Evolutionary conservation across 1,140 invertebrate species (phyloP).

Genomic region (Copidosoma floridanum): DNA sequence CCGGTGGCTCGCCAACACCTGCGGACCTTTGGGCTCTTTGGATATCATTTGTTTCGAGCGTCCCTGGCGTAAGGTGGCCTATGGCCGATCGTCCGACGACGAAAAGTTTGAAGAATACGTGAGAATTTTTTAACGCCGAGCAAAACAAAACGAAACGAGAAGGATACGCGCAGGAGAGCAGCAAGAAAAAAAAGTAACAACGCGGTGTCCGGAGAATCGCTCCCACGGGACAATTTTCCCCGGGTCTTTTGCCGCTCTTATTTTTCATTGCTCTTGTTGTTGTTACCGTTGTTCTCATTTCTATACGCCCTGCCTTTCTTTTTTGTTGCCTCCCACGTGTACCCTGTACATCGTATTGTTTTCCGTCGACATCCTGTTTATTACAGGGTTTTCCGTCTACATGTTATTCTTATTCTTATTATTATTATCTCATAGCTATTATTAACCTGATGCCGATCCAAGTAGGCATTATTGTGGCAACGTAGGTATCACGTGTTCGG

Average conservation of each 20-base stretch:
- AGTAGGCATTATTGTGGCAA: too few relatives aligned
- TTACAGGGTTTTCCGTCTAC: too few relatives aligned
- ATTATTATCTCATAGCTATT: too few relatives aligned
- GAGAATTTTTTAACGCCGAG: slow-evolving; percentile 5
- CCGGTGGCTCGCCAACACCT: slow-evolving; percentile 6
- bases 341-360: too few relatives aligned
- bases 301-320: background rate
- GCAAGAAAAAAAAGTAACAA: too few relatives aligned
- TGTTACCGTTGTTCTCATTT: background rate
- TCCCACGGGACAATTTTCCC: background rate
- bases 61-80: background rate
- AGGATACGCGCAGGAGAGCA: too few relatives aligned
- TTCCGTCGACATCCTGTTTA: too few relatives aligned
- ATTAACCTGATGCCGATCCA: too few relatives aligned
- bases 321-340: background rate
- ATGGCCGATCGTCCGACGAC: background rate
- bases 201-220: too few relatives aligned
- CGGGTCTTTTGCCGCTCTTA: background rate
- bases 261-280: background rate
- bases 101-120: background rate
- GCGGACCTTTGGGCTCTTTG: slow-evolving; percentile 8
- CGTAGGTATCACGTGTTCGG: too few relatives aligned
- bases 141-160: too few relatives aligned
- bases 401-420: too few relatives aligned
- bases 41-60: slow-evolving; percentile 11